Percentiles rank a stretch among this genome's conserved stretches.
phyloP scores from a whole-genome alignment of 2,888 invertebrate genomes.

The Synergus umbraculus region DNA sequence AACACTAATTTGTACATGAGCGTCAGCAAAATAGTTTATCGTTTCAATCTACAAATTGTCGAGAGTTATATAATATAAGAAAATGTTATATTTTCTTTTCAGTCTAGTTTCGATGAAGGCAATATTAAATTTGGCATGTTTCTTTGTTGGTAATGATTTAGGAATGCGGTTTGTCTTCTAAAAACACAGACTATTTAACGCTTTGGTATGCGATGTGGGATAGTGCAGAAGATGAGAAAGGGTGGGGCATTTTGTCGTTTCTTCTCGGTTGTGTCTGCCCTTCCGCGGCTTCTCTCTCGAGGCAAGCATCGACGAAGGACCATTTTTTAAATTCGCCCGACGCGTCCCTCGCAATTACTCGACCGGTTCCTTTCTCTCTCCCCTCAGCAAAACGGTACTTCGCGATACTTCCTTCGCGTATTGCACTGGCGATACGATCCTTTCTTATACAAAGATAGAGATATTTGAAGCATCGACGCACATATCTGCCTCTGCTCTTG shows the following conservation, averaged over 20 bases:
- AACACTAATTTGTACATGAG: background rate
- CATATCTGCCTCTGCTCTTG: background rate
- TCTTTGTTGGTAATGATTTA: background rate
- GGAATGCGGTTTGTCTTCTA: background rate
- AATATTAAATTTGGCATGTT: background rate
- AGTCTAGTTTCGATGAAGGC: background rate
- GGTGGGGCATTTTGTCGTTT: constrained; percentile 31
- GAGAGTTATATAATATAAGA: background rate
- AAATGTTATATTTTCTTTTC: background rate
- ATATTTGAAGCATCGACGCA: background rate
- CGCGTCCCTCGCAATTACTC: constrained; percentile 62
- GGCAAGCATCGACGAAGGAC: constrained; percentile 46
- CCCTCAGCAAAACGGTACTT: constrained; percentile 56
- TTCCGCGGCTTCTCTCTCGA: constrained; percentile 15
- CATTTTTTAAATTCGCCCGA: constrained; percentile 52
- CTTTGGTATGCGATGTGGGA: background rate
- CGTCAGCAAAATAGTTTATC: background rate
- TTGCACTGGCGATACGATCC: constrained; percentile 41
- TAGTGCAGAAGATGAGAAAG: background rate
- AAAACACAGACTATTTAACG: constrained; percentile 7
- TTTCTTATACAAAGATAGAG: background rate
- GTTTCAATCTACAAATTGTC: too few relatives aligned
- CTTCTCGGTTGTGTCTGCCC: constrained; percentile 31
- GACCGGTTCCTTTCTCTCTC: constrained; percentile 63
- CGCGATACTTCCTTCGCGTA: constrained; percentile 44